Evolutionary conservation across 2,797 vertebrate genomes (phyloP), one percentile per base, ranked within the genome.

Genomic region (Pterois miles): DNA sequence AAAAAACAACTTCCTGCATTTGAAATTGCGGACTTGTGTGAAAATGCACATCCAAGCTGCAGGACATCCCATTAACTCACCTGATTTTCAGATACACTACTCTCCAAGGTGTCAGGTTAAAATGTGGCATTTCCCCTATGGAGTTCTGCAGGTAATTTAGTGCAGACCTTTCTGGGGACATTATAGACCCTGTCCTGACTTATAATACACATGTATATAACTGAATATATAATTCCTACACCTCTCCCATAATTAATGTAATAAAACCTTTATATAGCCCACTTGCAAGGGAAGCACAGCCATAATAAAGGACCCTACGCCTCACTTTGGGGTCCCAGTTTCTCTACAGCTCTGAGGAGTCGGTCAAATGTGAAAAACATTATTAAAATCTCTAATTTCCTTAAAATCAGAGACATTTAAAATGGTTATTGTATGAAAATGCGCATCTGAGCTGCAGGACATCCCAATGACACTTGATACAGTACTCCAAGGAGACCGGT

Each of bases 61-160:
- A 5, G 16, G 4, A 22, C 58, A 65, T 38, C 69, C 57, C 43
- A 8, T 20, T 25, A 82, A 93, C 97, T 97, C 92, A 97, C 97
- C 97, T 96, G 84, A 96, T 96, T 86, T 97, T 96, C 86, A 97
- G 91, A 69, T 96, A 97, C 36, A 97, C 94, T 72, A 98, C 93
- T 85, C 96, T 43, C 5, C 40, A 50, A 63, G 74, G 48, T 1
- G 29, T 72, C 0, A 73, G 9, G 71, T 80, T 74, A 22, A 2
- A n/a, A 16, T 18, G 36, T 10, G 36, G 9, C 20, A 48, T n/a
- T 48, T 31, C 11, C 20, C 33, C 18, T 13, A 13, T 33, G 56
- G 18, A 7, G n/a, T 16, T 38, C 59, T 62, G 59, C 59, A 62
- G 59, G 59, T 62, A 22, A 18, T 25, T 60, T 60, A n/a, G n/a